A percentile compares a stretch with the other conserved stretches of the same genome.
phyloP scores from a whole-genome alignment of 2,888 invertebrate species.

The Tolmerus cingulatus region DNA sequence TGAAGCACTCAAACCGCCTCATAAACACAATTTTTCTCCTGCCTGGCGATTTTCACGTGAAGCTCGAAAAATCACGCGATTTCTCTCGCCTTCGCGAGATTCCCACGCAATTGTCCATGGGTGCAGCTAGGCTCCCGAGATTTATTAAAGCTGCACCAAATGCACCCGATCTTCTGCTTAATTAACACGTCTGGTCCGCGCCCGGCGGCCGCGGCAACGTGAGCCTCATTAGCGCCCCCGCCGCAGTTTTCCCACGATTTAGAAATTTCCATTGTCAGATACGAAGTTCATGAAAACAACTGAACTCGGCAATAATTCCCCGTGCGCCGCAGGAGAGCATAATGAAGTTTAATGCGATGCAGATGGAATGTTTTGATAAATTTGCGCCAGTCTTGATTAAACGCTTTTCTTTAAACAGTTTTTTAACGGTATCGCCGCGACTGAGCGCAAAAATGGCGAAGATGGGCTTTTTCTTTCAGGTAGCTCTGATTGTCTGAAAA shows the following conservation, averaged over 20 bases:
- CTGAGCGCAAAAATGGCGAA: background rate
- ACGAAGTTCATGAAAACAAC: slow-evolving; percentile 21
- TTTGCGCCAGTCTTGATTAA: slow-evolving; percentile 8
- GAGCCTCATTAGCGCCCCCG: slow-evolving; percentile 1
- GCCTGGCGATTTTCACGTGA: background rate
- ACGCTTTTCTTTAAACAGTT: background rate
- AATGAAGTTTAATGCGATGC: slow-evolving; percentile 22
- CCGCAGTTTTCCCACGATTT: slow-evolving; percentile 14
- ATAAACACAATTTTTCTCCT: background rate
- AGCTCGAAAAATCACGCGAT: background rate
- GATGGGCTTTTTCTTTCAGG: background rate
- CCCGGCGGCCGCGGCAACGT: background rate
- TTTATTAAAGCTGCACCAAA: slow-evolving; percentile 1
- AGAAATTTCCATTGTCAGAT: slow-evolving; percentile 37
- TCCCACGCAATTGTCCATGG: slow-evolving; percentile 27
- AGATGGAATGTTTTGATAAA: slow-evolving; percentile 33
- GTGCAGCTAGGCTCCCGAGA: background rate
- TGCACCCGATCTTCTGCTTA: background rate
- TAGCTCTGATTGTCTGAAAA: background rate
- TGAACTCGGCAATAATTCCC: slow-evolving; percentile 5
- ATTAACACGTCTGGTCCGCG: slow-evolving; percentile 3
- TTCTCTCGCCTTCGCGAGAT: background rate
- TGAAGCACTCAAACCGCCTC: background rate
- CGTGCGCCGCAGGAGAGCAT: slow-evolving; percentile 6
- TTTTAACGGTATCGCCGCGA: background rate